Evolutionary conservation across 2,888 invertebrate genomes (phyloP).

Genomic region (Alitta virens): DNA sequence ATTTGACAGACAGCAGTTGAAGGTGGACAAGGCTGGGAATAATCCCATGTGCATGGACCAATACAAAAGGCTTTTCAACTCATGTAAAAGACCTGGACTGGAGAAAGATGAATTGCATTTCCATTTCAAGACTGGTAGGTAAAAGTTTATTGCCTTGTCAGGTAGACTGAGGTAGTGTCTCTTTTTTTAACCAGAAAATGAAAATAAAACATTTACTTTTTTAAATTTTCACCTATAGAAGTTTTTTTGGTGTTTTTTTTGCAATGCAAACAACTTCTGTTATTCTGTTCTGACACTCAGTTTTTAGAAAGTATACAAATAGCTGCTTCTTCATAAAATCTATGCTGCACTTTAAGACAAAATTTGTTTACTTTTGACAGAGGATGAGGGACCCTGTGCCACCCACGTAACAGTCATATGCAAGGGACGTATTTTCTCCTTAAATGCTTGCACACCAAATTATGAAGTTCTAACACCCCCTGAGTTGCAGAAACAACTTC

Average conservation of each 20-base stretch:
- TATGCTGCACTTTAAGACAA: too few relatives aligned
- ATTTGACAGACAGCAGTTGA: conserved; percentile 17
- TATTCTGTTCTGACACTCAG: too few relatives aligned
- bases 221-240: too few relatives aligned
- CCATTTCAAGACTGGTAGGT: conserved; percentile 59
- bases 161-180: too few relatives aligned
- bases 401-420: conserved; percentile 60
- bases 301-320: too few relatives aligned
- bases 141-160: too few relatives aligned
- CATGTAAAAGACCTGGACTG: conserved; percentile 52
- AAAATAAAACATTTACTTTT: too few relatives aligned
- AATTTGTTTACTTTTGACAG: too few relatives aligned
- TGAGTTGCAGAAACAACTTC: conserved; percentile 58
- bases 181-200: too few relatives aligned
- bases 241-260: too few relatives aligned
- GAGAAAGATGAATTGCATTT: conserved; percentile 46
- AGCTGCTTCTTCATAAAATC: too few relatives aligned
- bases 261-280: too few relatives aligned
- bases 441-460: conserved; percentile 55
- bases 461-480: conserved; percentile 59
- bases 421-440: conserved; percentile 62
- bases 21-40: conserved; percentile 19
- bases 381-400: conserved; percentile 45
- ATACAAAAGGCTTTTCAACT: conserved; percentile 62
- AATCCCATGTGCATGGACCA: conserved; percentile 46